Base-by-base conservation (phyloP, 1,140 invertebrate species). In the Dufourea novaeangliae region DNA sequence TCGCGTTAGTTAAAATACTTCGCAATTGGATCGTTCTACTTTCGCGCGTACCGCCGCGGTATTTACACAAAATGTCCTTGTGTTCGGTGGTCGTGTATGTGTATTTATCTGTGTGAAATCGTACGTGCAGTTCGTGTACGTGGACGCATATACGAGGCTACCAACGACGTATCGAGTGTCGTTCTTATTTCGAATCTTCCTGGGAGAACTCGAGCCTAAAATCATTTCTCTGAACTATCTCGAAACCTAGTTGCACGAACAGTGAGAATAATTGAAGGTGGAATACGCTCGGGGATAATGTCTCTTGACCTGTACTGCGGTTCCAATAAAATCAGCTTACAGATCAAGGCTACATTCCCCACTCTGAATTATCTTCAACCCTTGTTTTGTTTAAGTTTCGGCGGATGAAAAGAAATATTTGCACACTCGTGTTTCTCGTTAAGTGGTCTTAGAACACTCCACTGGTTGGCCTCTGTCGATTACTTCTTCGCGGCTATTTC, bases 1-100 rank as follows among this genome's bases (percentile, higher is more conserved):
- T 75, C 64, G 75, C 74, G 46, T 86, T 78, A 78, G 32, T 82
- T 85, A 85, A 84, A 85, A 84, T 84, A 84, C 46, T 80, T 27
- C 44, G 81, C 50, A 72, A n/a, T 68, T 27, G 64, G 41, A 83
- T 82, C 22, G 54, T 54, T 80, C 59, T 78, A 50, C 41, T 64
- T 71, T 66, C 54, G 57, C 64, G 62, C 52, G 62, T 50, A 37
- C 64, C 66, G 66, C 63, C 74, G 67, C 66, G 56, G 73, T 84
- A 84, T 81, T 85, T 81, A 85, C 79, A 81, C 29, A 64, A 56
- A 69, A 41, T 34, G 34, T 62, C n/a, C 11, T 62, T 11, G 27
- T 44, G 37, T 41, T 25, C 17, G 12, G 22, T 41, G 37, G n/a
- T 17, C 6, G 29, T 54, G 4, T 44, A 0, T 39, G 50, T 34